Evolutionary conservation across 2,113 vertebrate genomes (phyloP).

Genomic region (Hydropotes inermis): DNA sequence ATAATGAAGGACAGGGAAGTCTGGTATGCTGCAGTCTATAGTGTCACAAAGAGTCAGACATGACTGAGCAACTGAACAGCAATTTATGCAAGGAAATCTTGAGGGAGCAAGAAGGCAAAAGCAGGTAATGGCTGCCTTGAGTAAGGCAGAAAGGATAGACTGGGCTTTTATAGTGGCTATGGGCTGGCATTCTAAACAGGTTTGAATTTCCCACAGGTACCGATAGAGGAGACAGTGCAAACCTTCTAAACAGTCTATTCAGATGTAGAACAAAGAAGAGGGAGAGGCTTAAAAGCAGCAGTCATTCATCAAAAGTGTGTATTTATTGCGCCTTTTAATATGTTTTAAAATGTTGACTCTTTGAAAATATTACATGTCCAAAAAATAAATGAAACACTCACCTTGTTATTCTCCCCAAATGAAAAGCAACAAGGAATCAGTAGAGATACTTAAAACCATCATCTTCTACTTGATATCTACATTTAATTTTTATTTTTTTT

Average conservation of each 20-base stretch:
- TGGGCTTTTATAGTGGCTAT: neutral
- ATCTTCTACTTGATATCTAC: neutral
- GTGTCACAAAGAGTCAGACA: neutral
- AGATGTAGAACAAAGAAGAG: neutral
- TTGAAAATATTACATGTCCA: neutral
- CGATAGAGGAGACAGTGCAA: rapidly evolving
- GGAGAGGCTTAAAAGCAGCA: neutral
- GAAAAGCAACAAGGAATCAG: neutral
- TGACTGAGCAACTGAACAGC: neutral
- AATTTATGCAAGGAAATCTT: neutral
- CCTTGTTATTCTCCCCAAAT: neutral
- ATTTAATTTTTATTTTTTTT: neutral
- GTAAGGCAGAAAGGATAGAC: neutral
- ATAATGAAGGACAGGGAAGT: neutral
- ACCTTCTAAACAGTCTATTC: neutral
- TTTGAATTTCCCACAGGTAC: neutral
- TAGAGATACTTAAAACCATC: neutral
- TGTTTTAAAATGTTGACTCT: neutral
- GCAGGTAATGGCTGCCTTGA: neutral
- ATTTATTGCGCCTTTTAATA: neutral
- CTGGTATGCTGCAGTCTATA: neutral
- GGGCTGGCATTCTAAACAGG: neutral
- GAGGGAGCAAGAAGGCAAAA: neutral
- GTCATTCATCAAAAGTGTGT: neutral
- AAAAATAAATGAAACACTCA: neutral